Evolutionary conservation across 2,888 invertebrate genomes (phyloP), one percentile per base, ranked within the genome.

Genomic region (Leptogaster cylindrica): DNA sequence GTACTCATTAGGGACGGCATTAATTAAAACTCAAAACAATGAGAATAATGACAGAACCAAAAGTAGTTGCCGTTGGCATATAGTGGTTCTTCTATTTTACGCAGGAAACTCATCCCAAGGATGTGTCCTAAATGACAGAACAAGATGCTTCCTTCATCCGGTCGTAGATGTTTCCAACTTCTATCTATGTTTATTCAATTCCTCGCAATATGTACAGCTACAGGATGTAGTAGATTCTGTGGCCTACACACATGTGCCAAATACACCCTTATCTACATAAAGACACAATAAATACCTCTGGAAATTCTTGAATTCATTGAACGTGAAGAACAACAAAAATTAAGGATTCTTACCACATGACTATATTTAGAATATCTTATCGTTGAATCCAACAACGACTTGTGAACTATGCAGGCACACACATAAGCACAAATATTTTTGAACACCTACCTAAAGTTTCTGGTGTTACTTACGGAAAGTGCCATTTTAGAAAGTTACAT

Each of bases 1-100:
- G 72, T 72, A 73, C 73, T 73, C 73, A 73, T 73, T 74, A 73
- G 73, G 72, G 72, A 74, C 71, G 73, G 70, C 72, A 72, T 74
- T 73, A 73, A 74, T 74, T 74, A 74, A 73, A 74, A 74, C 70
- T 74, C 72, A 71, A n/a, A 71, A 73, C 73, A 74, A 73, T 73
- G 72, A 70, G 51, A 55, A 27, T 61, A 27, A 61, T 28, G 61
- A 33, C 61, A 39, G 36, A 36, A 18, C 44, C 28, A 25, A 61
- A 61, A 44, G 25, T 44, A 44, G 41, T 61, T 61, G 61, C 44
- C 44, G 18, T 20, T 44, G 18, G 61, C 44, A 61, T 61, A 61
- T 61, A 44, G 61, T 61, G 61, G 61, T 61, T 61, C 44, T 61
- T 61, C 41, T 14, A 27, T 61, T 27, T 44, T 44, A 61, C 27